These are phyloP conservation scores for Pampusana beccarii DNA, from an alignment of 2,113 vertebrate genomes.

Conservation along the genomic window DNA sequence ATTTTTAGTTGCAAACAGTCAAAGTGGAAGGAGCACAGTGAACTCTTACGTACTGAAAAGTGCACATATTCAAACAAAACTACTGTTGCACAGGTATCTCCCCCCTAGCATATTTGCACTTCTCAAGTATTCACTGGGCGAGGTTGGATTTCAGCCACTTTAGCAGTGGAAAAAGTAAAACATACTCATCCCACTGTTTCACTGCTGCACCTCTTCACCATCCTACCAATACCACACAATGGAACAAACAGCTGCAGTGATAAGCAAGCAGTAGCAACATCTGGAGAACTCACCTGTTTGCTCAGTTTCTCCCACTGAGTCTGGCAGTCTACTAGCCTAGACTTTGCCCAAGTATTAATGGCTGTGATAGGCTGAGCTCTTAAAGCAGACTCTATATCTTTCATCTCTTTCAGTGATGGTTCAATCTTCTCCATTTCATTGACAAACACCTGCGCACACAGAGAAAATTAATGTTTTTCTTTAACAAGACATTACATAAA, in stretches of 20 bases:
- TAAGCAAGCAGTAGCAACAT: neutral
- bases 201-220: neutral
- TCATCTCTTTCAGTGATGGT: constrained; percentile 86
- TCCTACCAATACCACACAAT: neutral
- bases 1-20: neutral
- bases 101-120: neutral
- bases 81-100: neutral
- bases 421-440: constrained; percentile 83
- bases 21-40: no score
- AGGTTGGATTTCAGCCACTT: neutral
- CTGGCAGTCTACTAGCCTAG: constrained; percentile 76
- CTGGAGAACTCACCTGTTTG: constrained; percentile 82
- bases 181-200: neutral
- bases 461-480: neutral
- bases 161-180: neutral
- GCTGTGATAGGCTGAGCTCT: constrained; percentile 75
- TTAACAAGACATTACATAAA: neutral
- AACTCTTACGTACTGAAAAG: neutral
- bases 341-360: constrained; percentile 82
- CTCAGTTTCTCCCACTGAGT: constrained; percentile 84
- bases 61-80: neutral
- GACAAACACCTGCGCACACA: constrained; percentile 76
- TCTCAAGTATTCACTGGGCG: neutral
- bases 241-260: neutral
- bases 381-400: constrained; percentile 81